Evolutionary conservation across 2,888 invertebrate species (phyloP), one percentile per base, ranked within the genome.

Genomic region (Pyrrhia umbra): DNA sequence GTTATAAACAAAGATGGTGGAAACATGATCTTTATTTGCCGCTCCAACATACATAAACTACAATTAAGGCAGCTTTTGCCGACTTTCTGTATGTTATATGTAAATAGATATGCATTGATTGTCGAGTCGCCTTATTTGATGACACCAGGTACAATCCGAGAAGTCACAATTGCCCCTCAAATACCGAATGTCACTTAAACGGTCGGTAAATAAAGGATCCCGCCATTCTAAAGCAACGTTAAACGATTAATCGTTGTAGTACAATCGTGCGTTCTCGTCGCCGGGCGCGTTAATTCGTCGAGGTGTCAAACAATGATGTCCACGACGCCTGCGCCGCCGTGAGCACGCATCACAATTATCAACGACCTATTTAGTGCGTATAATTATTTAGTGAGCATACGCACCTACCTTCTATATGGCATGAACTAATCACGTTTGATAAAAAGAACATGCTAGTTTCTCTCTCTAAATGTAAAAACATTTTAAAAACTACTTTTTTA

Each of bases 351-450:
- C 81, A 81, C 81, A 83, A 83, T 87, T 88, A 89, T 88, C 87
- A 78, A 57, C 70, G 87, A 89, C 88, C 88, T 82, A 88, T 86
- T 87, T 89, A 73, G 75, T 68, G 79, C 82, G 84, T 84, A 87
- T 87, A 87, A 88, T 86, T 86, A 34, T 34, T 34, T 34, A 88
- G 80, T 82, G 73, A 77, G 75, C 72, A 79, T 74, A 70, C 73
- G 77, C 75, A 72, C 79, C 16, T 43, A 43, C 43, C 13, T 68
- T 72, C 78, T 75, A 72, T 72, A 77, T 75, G 75, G 75, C 76
- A 84, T 83, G 81, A 56, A 79, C 75, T 75, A 74, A 80, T 77
- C 61, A 61, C 34, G 66, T 18, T 40, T 61, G 66, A 67, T 67
- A 52, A 37, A 68, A 61, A 34, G 69, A 52, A 15, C 23, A 27